Percentiles rank a stretch among this genome's conserved stretches.
Evolutionary conservation across 2,888 invertebrate genomes (phyloP).

Genomic region (Drosophila lutescens): DNA sequence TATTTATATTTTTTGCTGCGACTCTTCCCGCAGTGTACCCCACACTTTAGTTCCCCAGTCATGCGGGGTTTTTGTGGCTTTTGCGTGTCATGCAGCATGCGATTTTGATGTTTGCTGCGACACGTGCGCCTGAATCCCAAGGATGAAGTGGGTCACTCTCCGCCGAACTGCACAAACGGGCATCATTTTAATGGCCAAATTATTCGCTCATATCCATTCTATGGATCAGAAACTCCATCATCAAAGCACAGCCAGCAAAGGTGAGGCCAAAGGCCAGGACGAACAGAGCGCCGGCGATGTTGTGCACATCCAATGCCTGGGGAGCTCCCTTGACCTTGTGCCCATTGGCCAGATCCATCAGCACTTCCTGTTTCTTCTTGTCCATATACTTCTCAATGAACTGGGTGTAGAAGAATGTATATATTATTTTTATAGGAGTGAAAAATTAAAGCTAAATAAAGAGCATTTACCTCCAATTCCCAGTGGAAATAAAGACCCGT

Average conservation of each 20-base stretch:
- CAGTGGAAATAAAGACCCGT: conserved; percentile 80
- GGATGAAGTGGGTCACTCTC: conserved; percentile 22
- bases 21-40: neutral
- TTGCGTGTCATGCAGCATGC: conserved; percentile 36
- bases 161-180: conserved; percentile 15
- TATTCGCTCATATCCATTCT: conserved; percentile 24
- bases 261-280: conserved; percentile 74
- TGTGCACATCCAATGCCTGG: conserved; percentile 71
- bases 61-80: conserved; percentile 24
- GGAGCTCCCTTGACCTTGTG: conserved; percentile 68
- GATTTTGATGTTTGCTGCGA: conserved; percentile 47
- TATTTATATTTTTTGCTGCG: too few species aligned
- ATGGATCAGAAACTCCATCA: conserved; percentile 60
- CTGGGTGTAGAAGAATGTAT: neutral
- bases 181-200: conserved; percentile 31
- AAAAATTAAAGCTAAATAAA: too few species aligned
- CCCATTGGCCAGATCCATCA: conserved; percentile 68
- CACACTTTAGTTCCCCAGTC: neutral
- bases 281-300: conserved; percentile 82
- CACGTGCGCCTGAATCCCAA: conserved; percentile 28
- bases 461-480: conserved; percentile 72
- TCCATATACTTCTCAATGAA: conserved; percentile 72
- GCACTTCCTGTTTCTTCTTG: conserved; percentile 70
- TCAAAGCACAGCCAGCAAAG: conserved; percentile 63
- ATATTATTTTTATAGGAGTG: too few species aligned